Conservation (phyloP, 2,888 invertebrate species). For the Lissocephala sabroskyi region DNA sequence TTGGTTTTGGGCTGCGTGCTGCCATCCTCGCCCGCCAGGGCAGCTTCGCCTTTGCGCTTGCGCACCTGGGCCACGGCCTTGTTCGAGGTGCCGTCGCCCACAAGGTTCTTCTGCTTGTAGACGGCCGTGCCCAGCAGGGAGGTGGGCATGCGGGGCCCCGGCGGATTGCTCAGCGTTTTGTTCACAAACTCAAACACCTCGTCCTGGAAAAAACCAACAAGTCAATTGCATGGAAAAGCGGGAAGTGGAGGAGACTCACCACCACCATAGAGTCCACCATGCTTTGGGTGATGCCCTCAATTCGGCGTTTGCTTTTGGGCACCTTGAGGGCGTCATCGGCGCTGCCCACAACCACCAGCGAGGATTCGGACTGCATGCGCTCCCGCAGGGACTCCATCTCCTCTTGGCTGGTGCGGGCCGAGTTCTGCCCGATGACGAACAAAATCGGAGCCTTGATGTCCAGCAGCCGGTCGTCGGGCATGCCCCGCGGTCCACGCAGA, state of each 20-base stretch:
- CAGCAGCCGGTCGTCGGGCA: constrained; percentile 82
- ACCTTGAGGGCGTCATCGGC: constrained; percentile 84
- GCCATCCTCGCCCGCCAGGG: constrained; percentile 73
- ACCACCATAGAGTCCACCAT: constrained; percentile 85
- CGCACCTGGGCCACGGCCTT: constrained; percentile 58
- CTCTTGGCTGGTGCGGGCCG: constrained; percentile 79
- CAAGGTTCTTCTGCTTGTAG: constrained; percentile 30
- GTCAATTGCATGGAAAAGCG: too few relatives aligned
- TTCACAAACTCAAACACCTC: constrained; percentile 79
- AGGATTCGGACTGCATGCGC: constrained; percentile 83
- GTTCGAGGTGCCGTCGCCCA: constrained; percentile 28
- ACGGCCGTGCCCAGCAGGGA: constrained; percentile 38
- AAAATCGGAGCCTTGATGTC: constrained; percentile 82
- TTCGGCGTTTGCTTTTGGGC: constrained; percentile 79
- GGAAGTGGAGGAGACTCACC: constrained; percentile 66
- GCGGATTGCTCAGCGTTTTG: constrained; percentile 76
- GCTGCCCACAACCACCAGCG: constrained; percentile 84
- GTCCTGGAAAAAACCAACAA: constrained; percentile 72
- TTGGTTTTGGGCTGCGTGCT: constrained; percentile 57
- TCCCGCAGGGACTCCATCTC: constrained; percentile 85
- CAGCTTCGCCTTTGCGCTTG: constrained; percentile 74
- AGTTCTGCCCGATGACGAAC: constrained; percentile 85
- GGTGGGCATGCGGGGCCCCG: constrained; percentile 71
- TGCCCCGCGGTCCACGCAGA: constrained; percentile 81
- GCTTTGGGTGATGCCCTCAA: constrained; percentile 84